Evolutionary conservation across 2,888 invertebrate genomes (phyloP), one percentile per base, ranked within the genome.

Genomic region (Ornithoptera priamus): DNA sequence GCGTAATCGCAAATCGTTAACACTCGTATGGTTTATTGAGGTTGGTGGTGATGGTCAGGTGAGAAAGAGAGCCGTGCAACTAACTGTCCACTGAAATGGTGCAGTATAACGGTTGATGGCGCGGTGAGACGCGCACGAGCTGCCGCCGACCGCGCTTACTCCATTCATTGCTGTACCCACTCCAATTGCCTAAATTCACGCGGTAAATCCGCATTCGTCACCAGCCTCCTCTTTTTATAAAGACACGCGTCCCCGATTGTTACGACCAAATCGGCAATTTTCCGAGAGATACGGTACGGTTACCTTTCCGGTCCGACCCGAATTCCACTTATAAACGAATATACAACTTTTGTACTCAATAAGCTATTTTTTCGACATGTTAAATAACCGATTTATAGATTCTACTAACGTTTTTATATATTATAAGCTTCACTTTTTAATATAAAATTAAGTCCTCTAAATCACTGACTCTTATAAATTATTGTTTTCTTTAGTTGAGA

Each of bases 61-160:
- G 68, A 68, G 65, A 65, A 62, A 62, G 62, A 69, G 64, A 59
- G 63, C 68, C 68, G 58, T 72, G 79, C 78, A 76, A 77, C 77
- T 85, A 86, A 86, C 86, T 84, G 86, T 85, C 81, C 80, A 75
- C 74, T 74, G 78, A 86, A 88, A 80, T 88, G 84, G 85, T 86
- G 85, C 85, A 86, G 81, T 77, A 81, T 88, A 88, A 88, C 88
- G 88, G 87, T 87, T 81, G 85, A 79, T 77, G 78, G 77, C 79
- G 79, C 79, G 79, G 76, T 72, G 76, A 77, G 86, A 80, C 81
- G 83, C 87, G 87, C 87, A 85, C 86, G 87, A 86, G 76, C 81
- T 65, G 73, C 68, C 62, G 72, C 73, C 67, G 71, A 73, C 69
- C 68, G 72, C 70, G 62, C 71, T 72, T 66, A 69, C 50, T 24